Evolutionary conservation across 2,888 invertebrate genomes (phyloP).

Genomic region (Drosophila basisetae): DNA sequence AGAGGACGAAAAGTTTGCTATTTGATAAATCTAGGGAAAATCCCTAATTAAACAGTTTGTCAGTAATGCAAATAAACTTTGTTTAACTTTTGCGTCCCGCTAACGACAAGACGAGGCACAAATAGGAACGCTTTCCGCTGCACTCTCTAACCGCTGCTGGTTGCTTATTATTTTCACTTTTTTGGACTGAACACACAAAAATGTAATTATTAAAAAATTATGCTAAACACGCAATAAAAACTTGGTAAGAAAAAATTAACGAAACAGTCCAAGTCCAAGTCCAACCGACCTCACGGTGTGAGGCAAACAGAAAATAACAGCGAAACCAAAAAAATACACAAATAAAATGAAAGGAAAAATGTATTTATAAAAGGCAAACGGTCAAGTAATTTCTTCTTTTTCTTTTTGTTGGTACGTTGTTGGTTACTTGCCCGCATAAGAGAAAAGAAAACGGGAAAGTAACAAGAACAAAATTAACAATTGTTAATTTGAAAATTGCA

Average conservation of each 20-base stretch:
- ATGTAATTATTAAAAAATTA: conserved; percentile 81
- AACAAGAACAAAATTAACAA: conserved; percentile 74
- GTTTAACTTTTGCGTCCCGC: conserved; percentile 73
- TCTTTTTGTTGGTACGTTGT: background rate
- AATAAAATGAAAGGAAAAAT: conserved; percentile 42
- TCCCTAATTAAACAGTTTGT: conserved; percentile 81
- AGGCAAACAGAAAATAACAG: conserved; percentile 30
- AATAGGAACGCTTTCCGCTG: conserved; percentile 33
- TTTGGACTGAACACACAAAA: conserved; percentile 76
- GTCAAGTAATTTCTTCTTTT: conserved; percentile 58
- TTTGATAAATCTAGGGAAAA: conserved; percentile 72
- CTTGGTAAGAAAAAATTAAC: conserved; percentile 78
- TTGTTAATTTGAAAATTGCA: conserved; percentile 83
- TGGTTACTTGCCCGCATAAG: conserved; percentile 45
- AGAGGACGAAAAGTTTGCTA: conserved; percentile 52
- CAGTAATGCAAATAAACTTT: conserved; percentile 81
- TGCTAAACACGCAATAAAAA: conserved; percentile 81
- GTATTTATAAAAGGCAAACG: conserved; percentile 78
- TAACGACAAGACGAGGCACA: conserved; percentile 46
- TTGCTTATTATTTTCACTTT: conserved; percentile 69
- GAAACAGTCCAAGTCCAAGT: conserved; percentile 41
- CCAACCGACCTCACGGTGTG: conserved; percentile 19
- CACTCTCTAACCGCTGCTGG: conserved; percentile 28
- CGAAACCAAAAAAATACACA: conserved; percentile 24
- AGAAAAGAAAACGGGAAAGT: conserved; percentile 41